Base-by-base conservation (phyloP, 2,797 vertebrate species). In the Odontamblyopus lacepedii region DNA sequence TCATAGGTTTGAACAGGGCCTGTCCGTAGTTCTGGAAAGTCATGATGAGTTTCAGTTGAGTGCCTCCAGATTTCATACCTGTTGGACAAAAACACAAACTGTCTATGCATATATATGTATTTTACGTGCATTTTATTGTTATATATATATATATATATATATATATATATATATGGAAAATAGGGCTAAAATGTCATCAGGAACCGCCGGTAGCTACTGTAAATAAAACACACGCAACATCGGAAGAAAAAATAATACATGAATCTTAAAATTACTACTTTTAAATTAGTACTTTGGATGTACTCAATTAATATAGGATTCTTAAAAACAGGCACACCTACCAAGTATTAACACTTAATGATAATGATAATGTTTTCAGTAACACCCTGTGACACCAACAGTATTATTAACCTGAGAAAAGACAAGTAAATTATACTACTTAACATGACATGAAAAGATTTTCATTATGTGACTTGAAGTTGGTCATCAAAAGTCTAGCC, bases 61-160 rank as follows among this genome's bases (percentile, higher is more conserved):
- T 99, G 78, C 98, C 98, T 88, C 98, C 98, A 0, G 98, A 98
- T 88, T 99, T 99, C 98, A 99, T 99, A 0, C 96, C 98, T 99
- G 92, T 82, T 48, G 74, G 70, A 84, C 83, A 62, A 83, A 53
- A 83, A 26, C 4, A 53, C 13, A 29, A 50, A 65, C 26, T 6
- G 5, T 35, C 32, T 6, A 6, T 35, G 32, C 32, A 35, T 35
- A 35, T 32, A 32, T 32, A 32, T 32, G 4, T 5, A 32, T 32
- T 32, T 32, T 32, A 32, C 4, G 30, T 32, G 30, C 30, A 32
- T 32, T 32, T 4, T 32, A 32, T 32, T 32, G 30, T 23, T 23
- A 0, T 23, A 23, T 23, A 23, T 23, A 55, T 15, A 30, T 55
- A 3, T 23, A 23, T 23, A 23, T 23, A 55, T 15, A 30, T 55